These are phyloP conservation scores for Podargus strigoides DNA, from an alignment of 2,797 vertebrate genomes.

Conservation along the genomic window DNA sequence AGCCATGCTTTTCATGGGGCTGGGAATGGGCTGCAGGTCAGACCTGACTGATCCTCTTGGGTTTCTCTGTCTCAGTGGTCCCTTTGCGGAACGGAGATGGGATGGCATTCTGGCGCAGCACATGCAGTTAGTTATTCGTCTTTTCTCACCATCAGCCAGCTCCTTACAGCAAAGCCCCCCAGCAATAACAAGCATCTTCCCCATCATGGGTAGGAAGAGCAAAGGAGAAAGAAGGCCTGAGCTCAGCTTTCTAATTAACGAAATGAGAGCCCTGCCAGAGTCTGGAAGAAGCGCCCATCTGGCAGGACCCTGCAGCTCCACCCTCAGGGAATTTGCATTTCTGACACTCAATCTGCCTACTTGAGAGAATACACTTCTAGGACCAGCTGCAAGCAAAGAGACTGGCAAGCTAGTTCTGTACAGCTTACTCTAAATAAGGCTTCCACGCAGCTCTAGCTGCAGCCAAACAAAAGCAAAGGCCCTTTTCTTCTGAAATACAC, in stretches of 20 bases:
- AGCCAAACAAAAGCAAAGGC: neutral
- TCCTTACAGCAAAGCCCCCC: neutral
- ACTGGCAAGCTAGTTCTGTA: neutral
- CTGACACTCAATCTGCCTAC: neutral
- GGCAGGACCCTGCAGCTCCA: neutral
- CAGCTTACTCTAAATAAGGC: neutral
- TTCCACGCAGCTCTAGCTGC: neutral
- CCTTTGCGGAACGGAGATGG: neutral
- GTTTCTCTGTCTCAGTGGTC: neutral
- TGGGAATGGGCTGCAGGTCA: neutral
- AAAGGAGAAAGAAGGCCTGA: neutral
- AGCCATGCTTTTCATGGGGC: neutral
- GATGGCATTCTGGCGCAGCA: neutral
- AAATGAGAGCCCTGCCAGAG: neutral
- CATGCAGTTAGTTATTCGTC: neutral
- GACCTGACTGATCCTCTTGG: rapidly evolving
- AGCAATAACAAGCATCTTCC: neutral
- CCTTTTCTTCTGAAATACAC: neutral
- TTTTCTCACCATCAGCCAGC: neutral
- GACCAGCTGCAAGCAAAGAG: neutral
- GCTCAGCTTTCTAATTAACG: neutral
- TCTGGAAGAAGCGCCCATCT: neutral
- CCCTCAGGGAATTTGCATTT: neutral
- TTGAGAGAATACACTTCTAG: neutral
- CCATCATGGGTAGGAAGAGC: neutral